phyloP scores from a whole-genome alignment of 2,888 invertebrate genomes.

The Petrolisthes cinctipes region DNA sequence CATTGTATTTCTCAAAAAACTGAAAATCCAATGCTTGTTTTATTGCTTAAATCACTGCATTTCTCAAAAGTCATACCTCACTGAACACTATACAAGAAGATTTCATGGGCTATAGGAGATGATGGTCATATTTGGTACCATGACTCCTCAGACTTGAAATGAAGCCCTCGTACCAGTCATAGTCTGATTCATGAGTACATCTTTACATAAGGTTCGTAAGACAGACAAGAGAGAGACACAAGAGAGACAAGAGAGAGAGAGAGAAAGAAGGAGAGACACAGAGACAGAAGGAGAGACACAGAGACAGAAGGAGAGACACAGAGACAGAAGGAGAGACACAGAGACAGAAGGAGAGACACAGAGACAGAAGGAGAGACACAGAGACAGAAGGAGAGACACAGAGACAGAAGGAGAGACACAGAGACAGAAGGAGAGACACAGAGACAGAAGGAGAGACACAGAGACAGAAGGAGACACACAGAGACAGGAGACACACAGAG shows the following conservation, averaged over 20 bases:
- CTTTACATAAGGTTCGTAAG: not conserved
- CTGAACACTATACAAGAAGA: too few species aligned
- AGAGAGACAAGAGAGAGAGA: not conserved
- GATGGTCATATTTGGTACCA: too few species aligned
- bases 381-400: too few species aligned
- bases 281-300: not conserved
- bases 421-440: too few species aligned
- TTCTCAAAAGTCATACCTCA: too few species aligned
- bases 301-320: not conserved
- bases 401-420: not conserved
- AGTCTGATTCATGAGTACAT: not conserved
- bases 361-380: not conserved
- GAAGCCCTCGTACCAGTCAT: too few species aligned
- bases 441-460: too few species aligned
- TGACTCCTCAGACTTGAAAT: too few species aligned
- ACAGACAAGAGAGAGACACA: not conserved
- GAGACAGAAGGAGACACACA: not conserved
- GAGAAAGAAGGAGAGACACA: not conserved
- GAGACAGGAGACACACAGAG: not conserved
- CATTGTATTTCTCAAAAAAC: too few species aligned
- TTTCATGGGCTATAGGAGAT: too few species aligned
- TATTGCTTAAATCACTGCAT: too few species aligned
- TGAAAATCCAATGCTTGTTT: too few species aligned
- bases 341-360: not conserved
- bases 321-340: not conserved